Base-by-base conservation (phyloP, 2,113 vertebrate species). In the Hippocampus comes region DNA sequence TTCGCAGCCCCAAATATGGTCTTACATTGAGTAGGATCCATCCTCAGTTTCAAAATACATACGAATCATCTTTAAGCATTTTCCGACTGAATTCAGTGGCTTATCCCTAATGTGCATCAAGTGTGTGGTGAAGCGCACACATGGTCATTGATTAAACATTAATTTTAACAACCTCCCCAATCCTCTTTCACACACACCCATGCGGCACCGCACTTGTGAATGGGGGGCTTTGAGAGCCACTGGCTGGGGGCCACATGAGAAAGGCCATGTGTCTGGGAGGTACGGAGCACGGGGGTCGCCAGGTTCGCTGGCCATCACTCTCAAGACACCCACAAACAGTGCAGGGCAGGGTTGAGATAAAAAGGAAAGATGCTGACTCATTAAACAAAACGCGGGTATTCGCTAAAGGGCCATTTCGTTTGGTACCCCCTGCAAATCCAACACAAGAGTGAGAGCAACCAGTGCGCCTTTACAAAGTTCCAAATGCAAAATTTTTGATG, bases 231-330 rank as follows among this genome's bases (percentile, higher is more conserved):
- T 92, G 82, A 91, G 84, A 88, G 78, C 21, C 23, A 73, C 78
- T 86, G 86, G 84, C 89, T 68, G 65, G 78, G 78, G 78, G 82
- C 89, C 88, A 89, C 88, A 90, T 80, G 82, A 88, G 89, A 85
- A 65, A 85, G 78, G 69, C 77, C 78, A 87, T 86, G 80, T 88
- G 80, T 88, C 86, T 86, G 84, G 67, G 86, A 88, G 83, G 85
- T 77, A 73, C 61, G 70, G 77, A 79, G 82, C 77, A 75, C 55
- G 76, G 70, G 83, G 90, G 90, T 92, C 86, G 88, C 66, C 63
- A 79, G 82, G 91, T 91, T 89, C 86, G 84, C 34, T 65, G 68
- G 65, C 74, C 77, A 75, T 71, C 70, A 68, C 76, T 69, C 68
- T 72, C 75, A 68, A 67, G 48, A 71, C 41, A 71, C 63, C 43